These are phyloP conservation scores for Sebastes flavidus DNA, from an alignment of 2,797 vertebrate species.

Conservation along the genomic window DNA sequence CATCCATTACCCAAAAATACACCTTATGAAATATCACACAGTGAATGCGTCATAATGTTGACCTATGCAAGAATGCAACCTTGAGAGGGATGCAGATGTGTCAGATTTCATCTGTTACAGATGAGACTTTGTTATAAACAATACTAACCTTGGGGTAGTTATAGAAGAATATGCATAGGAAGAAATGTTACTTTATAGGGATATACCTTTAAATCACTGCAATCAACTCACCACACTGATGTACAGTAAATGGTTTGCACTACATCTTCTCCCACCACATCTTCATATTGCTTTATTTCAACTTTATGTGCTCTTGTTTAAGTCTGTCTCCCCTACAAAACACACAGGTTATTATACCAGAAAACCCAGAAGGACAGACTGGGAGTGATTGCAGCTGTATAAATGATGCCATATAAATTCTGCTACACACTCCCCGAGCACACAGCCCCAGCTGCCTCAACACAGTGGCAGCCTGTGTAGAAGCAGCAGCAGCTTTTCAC, in stretches of 20 bases:
- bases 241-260: neutral
- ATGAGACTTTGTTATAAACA: neutral
- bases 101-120: neutral
- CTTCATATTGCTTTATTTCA: neutral
- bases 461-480: slow-evolving; percentile 64
- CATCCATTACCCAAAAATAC: neutral
- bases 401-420: slow-evolving; percentile 42
- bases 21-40: neutral
- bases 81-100: slow-evolving; percentile 47
- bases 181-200: neutral
- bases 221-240: neutral
- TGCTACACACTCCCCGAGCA: slow-evolving; percentile 4
- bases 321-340: neutral
- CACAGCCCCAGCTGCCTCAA: slow-evolving; percentile 47
- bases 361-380: neutral
- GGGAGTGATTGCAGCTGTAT: slow-evolving; percentile 30
- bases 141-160: no score
- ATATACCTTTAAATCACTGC: neutral
- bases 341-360: slow-evolving; percentile 3
- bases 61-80: slow-evolving; percentile 48
- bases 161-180: neutral
- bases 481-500: slow-evolving; percentile 49
- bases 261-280: neutral
- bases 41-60: slow-evolving; percentile 29
- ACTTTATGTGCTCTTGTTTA: neutral